Conservation (phyloP, 30 jellyfish, hydroid and myxozoan species). For the Hydra vulgaris region DNA sequence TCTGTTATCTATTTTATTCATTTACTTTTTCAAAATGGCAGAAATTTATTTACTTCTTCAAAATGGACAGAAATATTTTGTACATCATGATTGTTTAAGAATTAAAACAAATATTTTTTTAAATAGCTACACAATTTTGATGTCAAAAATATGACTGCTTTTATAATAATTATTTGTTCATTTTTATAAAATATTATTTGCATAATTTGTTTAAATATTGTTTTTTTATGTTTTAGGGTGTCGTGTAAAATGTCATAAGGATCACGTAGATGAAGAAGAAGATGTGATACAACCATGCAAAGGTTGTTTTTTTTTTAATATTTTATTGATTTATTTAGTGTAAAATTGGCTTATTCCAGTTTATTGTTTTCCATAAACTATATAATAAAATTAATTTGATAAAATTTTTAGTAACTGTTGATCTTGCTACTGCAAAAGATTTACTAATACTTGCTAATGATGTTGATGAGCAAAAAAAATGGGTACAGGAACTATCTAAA, state of each 20-base stretch:
- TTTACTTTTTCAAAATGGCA: too few relatives aligned
- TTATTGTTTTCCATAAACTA: not conserved
- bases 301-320: slow-evolving; percentile 28
- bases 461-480: slow-evolving; percentile 79
- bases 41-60: too few relatives aligned
- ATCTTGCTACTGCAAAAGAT: slow-evolving; percentile 75
- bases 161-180: too few relatives aligned
- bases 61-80: too few relatives aligned
- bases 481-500: slow-evolving; percentile 61
- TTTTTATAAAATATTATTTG: too few relatives aligned
- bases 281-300: slow-evolving; percentile 51
- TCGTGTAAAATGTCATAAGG: slow-evolving; percentile 80
- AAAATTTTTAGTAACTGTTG: slow-evolving; percentile 50
- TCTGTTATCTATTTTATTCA: too few relatives aligned
- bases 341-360: not conserved
- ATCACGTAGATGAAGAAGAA: slow-evolving; percentile 86
- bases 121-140: too few relatives aligned
- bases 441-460: slow-evolving; percentile 61
- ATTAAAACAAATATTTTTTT: too few relatives aligned
- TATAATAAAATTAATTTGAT: not conserved
- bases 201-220: not conserved
- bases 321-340: not conserved
- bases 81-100: too few relatives aligned
- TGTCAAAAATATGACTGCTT: too few relatives aligned
- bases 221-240: slow-evolving; percentile 43